Evolutionary conservation across 2,797 vertebrate genomes (phyloP).

Genomic region (Leptodactylus fallax): DNA sequence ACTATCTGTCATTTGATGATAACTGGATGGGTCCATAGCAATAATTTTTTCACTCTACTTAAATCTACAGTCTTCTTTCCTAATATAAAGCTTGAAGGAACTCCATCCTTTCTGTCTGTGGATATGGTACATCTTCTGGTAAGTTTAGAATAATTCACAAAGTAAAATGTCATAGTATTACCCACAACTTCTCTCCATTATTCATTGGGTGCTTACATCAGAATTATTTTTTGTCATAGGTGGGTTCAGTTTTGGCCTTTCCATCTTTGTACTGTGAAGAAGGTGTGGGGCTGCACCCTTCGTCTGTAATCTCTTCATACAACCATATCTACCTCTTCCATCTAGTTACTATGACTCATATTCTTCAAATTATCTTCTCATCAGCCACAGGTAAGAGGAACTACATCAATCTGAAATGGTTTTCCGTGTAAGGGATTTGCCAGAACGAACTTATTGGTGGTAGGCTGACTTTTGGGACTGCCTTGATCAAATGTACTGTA

Average conservation of each 20-base stretch:
- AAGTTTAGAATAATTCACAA: slow-evolving; percentile 67
- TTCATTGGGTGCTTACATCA: background rate
- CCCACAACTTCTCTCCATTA: background rate
- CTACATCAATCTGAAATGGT: background rate
- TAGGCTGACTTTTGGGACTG: background rate
- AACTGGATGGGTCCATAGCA: background rate
- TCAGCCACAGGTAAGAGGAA: slow-evolving; percentile 74
- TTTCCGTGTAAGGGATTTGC: background rate
- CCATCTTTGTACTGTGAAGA: slow-evolving; percentile 95
- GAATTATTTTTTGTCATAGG: slow-evolving; percentile 73
- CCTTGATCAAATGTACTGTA: background rate
- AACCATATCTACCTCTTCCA: slow-evolving; percentile 94
- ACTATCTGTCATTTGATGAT: background rate
- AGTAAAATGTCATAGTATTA: no score
- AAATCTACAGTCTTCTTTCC: slow-evolving; percentile 84
- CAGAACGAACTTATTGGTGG: background rate
- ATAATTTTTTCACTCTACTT: background rate
- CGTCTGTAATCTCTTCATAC: slow-evolving; percentile 89
- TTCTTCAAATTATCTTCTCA: slow-evolving; percentile 88
- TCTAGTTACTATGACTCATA: slow-evolving; percentile 92
- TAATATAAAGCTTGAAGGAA: slow-evolving; percentile 80
- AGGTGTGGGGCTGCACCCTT: slow-evolving; percentile 88
- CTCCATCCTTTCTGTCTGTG: slow-evolving; percentile 87
- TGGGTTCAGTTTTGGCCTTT: slow-evolving; percentile 89
- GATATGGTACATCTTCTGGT: slow-evolving; percentile 96